Evolutionary conservation across 2,113 vertebrate species (phyloP).

Genomic region (Stomatorhinus ivindoensis): DNA sequence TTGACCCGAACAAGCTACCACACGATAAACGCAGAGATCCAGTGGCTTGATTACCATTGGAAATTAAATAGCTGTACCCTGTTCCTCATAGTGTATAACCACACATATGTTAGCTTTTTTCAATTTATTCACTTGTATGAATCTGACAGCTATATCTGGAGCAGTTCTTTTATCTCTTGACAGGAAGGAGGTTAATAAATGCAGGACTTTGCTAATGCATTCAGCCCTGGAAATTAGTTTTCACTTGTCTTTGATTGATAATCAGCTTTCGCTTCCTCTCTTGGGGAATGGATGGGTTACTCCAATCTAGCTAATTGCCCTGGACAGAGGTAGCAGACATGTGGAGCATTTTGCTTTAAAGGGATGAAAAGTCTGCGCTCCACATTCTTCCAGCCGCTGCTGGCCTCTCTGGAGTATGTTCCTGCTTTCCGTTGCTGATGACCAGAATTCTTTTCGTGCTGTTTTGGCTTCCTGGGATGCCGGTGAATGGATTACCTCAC

Average conservation of each 20-base stretch:
- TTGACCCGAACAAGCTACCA: not conserved
- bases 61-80: not conserved
- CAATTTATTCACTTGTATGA: not conserved
- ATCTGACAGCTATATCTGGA: not conserved
- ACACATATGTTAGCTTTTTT: not conserved
- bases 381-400: not conserved
- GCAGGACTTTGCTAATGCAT: not conserved
- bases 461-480: not conserved
- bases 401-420: not conserved
- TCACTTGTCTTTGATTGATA: not conserved
- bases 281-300: not conserved
- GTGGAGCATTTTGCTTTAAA: not conserved
- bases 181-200: conserved; percentile 5
- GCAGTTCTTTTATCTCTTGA: not conserved
- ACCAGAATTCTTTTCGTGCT: not conserved
- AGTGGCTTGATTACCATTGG: not conserved
- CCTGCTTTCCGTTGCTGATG: not conserved
- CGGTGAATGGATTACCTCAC: not conserved
- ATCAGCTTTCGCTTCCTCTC: not conserved
- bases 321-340: not conserved
- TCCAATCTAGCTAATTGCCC: not conserved
- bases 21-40: not conserved
- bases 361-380: not conserved
- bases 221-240: not conserved
- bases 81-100: not conserved